Conservation (phyloP, 1,140 invertebrate genomes). For the Drosophila nikananu region DNA sequence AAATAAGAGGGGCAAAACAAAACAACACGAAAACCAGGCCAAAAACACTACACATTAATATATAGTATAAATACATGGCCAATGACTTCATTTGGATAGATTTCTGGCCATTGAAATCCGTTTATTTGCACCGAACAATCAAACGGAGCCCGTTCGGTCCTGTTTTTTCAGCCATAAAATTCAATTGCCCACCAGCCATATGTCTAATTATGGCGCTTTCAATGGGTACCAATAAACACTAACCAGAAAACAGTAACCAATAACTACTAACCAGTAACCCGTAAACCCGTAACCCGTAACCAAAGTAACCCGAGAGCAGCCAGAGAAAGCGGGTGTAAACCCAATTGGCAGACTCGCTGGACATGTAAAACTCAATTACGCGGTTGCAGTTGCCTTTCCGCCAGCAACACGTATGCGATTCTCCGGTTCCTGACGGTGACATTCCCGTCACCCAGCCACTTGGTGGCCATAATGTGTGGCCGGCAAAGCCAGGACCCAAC, state of each 20-base stretch:
- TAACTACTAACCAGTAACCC: background rate
- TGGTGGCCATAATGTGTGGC: constrained; percentile 65
- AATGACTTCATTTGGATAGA: constrained; percentile 70
- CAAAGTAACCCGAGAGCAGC: background rate
- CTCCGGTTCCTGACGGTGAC: constrained; percentile 24
- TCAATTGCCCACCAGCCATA: constrained; percentile 40
- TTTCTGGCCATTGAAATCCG: constrained; percentile 51
- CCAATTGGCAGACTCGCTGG: constrained; percentile 19
- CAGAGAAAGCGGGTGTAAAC: background rate
- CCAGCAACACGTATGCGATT: constrained; percentile 18
- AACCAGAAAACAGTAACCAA: background rate
- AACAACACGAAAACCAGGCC: constrained; percentile 30
- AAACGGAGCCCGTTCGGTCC: constrained; percentile 6
- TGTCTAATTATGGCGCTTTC: constrained; percentile 36
- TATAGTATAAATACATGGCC: constrained; percentile 22
- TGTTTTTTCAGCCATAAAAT: constrained; percentile 37
- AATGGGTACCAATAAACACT: constrained; percentile 6
- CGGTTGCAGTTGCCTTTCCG: constrained; percentile 19
- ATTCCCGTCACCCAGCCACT: constrained; percentile 53
- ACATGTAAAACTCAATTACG: constrained; percentile 72
- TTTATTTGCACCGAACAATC: constrained; percentile 51
- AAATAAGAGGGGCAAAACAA: constrained; percentile 33
- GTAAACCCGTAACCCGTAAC: constrained; percentile 2
- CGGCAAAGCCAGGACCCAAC: constrained; percentile 23
- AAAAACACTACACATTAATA: constrained; percentile 24